Percentiles rank a stretch among this genome's conserved stretches.
These are phyloP conservation scores for Antitype chi DNA, from an alignment of 2,888 invertebrate genomes.

Conservation along the genomic window DNA sequence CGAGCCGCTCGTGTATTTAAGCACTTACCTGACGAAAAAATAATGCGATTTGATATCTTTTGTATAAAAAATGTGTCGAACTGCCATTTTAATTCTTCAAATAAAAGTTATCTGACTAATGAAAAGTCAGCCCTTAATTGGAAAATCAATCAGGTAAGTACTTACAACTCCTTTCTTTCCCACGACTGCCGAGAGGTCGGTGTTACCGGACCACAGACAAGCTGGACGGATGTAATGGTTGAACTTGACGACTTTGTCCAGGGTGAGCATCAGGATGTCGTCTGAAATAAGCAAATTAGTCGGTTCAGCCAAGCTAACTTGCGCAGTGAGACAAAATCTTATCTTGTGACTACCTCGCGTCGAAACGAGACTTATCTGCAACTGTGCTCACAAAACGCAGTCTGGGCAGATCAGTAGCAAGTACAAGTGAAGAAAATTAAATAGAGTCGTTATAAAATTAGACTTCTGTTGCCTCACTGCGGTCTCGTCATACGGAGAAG, in stretches of 20 bases:
- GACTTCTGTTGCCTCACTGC: no score
- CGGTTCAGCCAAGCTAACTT: not conserved
- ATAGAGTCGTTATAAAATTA: no score
- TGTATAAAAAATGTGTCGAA: not conserved
- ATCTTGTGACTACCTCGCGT: not conserved
- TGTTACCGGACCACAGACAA: conserved; percentile 90
- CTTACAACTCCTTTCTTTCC: conserved; percentile 86
- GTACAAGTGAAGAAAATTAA: not conserved
- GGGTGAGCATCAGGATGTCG: conserved; percentile 90
- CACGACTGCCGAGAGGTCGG: conserved; percentile 78
- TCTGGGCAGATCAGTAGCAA: not conserved
- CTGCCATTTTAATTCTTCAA: not conserved
- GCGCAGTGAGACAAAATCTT: not conserved
- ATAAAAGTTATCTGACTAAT: not conserved
- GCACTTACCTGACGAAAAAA: not conserved
- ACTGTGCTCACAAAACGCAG: not conserved
- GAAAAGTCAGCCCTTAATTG: not conserved
- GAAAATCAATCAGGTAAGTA: conserved; percentile 32
- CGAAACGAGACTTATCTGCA: not conserved
- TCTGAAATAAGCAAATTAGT: conserved; percentile 76
- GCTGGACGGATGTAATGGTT: conserved; percentile 89
- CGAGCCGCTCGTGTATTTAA: not conserved
- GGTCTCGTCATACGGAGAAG: not conserved
- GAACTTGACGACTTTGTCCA: conserved; percentile 86
- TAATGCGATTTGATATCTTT: not conserved